Conservation (phyloP, 2,113 vertebrate species). For the Neodon shergylaensis region DNA sequence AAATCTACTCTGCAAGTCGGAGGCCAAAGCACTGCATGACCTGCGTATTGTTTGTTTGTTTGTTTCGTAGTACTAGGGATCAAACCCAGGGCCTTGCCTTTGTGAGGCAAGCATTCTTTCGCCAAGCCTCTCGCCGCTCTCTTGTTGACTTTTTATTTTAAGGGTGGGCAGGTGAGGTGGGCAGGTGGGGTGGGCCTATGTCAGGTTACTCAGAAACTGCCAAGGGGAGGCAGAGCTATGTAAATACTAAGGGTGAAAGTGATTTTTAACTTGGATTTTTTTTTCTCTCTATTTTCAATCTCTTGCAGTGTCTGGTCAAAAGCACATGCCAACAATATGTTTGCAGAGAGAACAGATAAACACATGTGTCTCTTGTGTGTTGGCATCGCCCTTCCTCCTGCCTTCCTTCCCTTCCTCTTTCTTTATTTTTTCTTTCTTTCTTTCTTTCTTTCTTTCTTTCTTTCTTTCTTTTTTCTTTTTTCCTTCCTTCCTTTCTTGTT, state of each 20-base stretch:
- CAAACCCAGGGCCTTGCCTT: not conserved
- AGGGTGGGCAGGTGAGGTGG: not conserved
- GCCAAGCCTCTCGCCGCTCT: too few relatives aligned
- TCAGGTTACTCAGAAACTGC: accelerated
- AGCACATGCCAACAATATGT: accelerated
- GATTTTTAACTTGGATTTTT: not conserved
- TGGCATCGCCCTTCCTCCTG: too few relatives aligned
- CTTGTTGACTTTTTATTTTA: not conserved
- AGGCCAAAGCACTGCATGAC: not conserved
- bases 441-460: not conserved
- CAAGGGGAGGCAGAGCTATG: not conserved
- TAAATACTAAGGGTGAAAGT: not conserved
- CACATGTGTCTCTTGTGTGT: accelerated
- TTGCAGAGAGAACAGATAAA: not conserved
- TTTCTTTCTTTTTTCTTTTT: too few relatives aligned
- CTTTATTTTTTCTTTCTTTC: too few relatives aligned
- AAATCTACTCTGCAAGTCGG: not conserved
- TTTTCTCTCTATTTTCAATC: not conserved
- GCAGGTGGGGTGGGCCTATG: too few relatives aligned
- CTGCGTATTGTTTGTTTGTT: not conserved
- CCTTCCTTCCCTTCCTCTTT: not conserved
- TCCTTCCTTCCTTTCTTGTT: not conserved
- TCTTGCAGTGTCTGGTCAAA: not conserved
- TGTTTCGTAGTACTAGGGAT: not conserved
- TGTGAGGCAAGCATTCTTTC: not conserved